Conservation (phyloP, 2,888 invertebrate species). For the Lacanobia oleracea region DNA sequence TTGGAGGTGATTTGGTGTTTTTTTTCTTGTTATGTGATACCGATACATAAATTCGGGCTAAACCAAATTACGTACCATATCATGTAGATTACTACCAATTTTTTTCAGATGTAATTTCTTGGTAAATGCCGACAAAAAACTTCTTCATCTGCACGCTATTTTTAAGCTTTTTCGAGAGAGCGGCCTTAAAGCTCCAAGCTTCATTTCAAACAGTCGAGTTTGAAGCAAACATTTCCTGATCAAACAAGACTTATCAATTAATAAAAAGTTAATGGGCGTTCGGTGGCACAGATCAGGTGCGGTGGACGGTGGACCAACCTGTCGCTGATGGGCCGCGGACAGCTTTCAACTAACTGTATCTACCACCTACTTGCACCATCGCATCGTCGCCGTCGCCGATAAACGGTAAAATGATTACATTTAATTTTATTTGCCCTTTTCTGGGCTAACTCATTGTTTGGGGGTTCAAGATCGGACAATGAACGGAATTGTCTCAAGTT, state of each 20-base stretch:
- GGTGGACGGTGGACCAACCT: constrained; percentile 65
- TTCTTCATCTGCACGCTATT: too few species aligned
- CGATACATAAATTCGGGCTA: too few species aligned
- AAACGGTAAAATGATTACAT: constrained; percentile 68
- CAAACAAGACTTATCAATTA: constrained; percentile 44
- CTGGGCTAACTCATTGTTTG: constrained; percentile 48
- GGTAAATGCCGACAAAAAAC: too few species aligned
- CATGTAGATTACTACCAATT: too few species aligned
- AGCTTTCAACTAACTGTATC: constrained; percentile 79
- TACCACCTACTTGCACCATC: constrained; percentile 68
- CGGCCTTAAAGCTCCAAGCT: neutral
- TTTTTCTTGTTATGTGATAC: too few species aligned
- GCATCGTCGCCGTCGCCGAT: constrained; percentile 64
- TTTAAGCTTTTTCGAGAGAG: too few species aligned
- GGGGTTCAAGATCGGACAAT: neutral
- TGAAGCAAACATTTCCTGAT: constrained; percentile 14
- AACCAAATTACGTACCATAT: too few species aligned
- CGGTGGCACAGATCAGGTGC: constrained; percentile 64
- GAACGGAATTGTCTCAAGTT: neutral
- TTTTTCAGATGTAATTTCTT: too few species aligned
- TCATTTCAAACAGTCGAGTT: constrained; percentile 8
- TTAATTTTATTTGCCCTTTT: constrained; percentile 73
- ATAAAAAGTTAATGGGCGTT: constrained; percentile 36
- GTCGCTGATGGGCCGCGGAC: constrained; percentile 67
- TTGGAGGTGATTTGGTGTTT: too few species aligned